These are phyloP conservation scores for Cyclophora albipunctata DNA, from an alignment of 2,888 invertebrate species.

Conservation along the genomic window DNA sequence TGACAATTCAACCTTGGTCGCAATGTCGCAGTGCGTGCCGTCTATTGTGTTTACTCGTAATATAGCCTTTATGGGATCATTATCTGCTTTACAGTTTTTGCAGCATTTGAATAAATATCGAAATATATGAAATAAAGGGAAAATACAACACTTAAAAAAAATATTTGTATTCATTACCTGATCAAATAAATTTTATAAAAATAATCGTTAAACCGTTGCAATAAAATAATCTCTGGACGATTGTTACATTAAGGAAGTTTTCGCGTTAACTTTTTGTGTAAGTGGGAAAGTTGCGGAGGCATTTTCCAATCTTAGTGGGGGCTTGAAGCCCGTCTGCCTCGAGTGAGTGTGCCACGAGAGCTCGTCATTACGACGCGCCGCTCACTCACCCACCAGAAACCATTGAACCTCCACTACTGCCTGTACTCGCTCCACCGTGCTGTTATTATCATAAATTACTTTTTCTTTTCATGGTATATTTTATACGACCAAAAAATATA, in stretches of 20 bases:
- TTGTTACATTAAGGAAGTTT: constrained; percentile 50
- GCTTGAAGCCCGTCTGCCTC: constrained; percentile 23
- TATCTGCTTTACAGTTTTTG: constrained; percentile 15
- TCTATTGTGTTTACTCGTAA: constrained; percentile 1
- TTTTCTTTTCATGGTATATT: too few species aligned
- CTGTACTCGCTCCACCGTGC: neutral
- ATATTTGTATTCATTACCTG: too few species aligned
- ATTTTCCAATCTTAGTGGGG: constrained; percentile 60
- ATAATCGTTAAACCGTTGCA: constrained; percentile 24
- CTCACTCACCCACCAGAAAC: constrained; percentile 37
- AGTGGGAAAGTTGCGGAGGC: constrained; percentile 60
- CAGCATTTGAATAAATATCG: neutral
- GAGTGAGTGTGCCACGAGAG: constrained; percentile 24
- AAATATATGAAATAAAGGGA: too few species aligned
- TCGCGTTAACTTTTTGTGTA: constrained; percentile 61
- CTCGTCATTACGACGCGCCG: constrained; percentile 50
- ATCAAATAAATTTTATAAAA: too few species aligned
- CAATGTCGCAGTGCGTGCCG: constrained; percentile 16
- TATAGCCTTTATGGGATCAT: constrained; percentile 14
- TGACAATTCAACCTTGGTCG: constrained; percentile 17
- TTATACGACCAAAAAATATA: too few species aligned
- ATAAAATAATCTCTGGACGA: constrained; percentile 50
- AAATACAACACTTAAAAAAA: too few species aligned
- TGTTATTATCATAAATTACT: too few species aligned
- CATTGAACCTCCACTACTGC: constrained; percentile 30